phyloP scores from a whole-genome alignment of 2,113 vertebrate genomes.

The Naja naja region DNA sequence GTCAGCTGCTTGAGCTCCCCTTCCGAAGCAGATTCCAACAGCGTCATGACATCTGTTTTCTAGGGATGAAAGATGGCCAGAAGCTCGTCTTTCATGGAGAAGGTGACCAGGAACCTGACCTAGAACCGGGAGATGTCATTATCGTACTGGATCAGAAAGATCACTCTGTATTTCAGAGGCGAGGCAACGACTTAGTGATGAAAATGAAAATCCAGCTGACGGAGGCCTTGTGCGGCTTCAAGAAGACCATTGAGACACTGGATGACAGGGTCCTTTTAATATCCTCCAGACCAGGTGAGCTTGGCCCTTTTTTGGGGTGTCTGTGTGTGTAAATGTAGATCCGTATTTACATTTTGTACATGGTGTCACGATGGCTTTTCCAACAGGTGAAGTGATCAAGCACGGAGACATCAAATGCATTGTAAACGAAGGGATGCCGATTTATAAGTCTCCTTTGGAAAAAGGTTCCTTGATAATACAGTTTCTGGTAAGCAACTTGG shows the following conservation, averaged over 20 bases:
- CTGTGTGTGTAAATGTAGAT: neutral
- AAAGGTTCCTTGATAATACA: slow-evolving; percentile 85
- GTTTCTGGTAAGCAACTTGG: slow-evolving; percentile 78
- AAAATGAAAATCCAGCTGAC: slow-evolving; percentile 89
- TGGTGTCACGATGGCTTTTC: neutral
- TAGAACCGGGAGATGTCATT: slow-evolving; percentile 92
- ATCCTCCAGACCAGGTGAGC: slow-evolving; percentile 79
- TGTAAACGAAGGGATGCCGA: slow-evolving; percentile 88
- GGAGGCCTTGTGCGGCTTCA: slow-evolving; percentile 92
- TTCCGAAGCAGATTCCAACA: no score
- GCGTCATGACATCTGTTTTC: neutral
- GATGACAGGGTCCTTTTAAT: slow-evolving; percentile 85
- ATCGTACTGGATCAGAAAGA: slow-evolving; percentile 93
- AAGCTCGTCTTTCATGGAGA: slow-evolving; percentile 93
- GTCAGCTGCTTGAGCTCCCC: no score
- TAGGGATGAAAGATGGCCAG: slow-evolving; percentile 96
- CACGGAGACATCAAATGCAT: slow-evolving; percentile 81
- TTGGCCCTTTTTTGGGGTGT: no score
- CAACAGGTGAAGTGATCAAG: slow-evolving; percentile 87
- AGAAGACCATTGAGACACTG: slow-evolving; percentile 81
- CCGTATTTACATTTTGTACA: neutral
- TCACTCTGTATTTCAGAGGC: slow-evolving; percentile 83
- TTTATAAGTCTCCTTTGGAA: slow-evolving; percentile 84
- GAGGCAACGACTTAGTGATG: slow-evolving; percentile 81
- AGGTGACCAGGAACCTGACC: slow-evolving; percentile 94